Evolutionary conservation across 1,140 invertebrate genomes (phyloP).

Genomic region (Hypsibius dujardini): DNA sequence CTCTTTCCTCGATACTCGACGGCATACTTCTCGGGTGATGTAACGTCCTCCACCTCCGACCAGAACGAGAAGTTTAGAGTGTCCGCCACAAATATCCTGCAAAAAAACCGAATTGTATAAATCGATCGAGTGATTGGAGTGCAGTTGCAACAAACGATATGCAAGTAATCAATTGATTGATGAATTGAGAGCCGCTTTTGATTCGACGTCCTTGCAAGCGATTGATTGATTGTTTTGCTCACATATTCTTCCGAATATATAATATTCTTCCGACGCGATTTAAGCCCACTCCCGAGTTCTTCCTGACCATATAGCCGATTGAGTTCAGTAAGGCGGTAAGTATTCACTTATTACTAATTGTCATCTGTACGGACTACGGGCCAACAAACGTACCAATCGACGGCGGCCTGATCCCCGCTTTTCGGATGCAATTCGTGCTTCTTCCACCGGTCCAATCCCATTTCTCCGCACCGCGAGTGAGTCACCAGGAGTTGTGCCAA

Average conservation of each 20-base stretch:
- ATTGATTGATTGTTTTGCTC: too few relatives aligned
- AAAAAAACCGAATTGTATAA: conserved; percentile 19
- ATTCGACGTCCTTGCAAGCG: too few relatives aligned
- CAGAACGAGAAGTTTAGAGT: conserved; percentile 91
- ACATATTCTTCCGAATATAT: too few relatives aligned
- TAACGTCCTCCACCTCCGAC: conserved; percentile 40
- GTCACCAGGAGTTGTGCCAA: conserved; percentile 45
- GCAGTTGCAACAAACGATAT: too few relatives aligned
- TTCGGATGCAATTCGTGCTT: conserved; percentile 53
- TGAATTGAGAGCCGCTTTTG: too few relatives aligned
- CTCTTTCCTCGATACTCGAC: conserved; percentile 45
- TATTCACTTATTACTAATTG: not conserved
- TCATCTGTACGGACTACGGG: not conserved
- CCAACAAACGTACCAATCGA: conserved; percentile 47
- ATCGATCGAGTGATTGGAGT: not conserved
- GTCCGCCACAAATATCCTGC: conserved; percentile 63
- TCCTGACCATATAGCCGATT: too few relatives aligned
- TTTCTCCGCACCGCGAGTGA: conserved; percentile 40
- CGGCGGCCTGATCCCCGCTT: conserved; percentile 44
- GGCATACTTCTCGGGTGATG: conserved; percentile 31
- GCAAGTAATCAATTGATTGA: too few relatives aligned
- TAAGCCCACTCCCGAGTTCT: too few relatives aligned
- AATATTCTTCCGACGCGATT: too few relatives aligned
- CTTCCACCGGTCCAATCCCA: conserved; percentile 41
- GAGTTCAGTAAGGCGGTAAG: too few relatives aligned